phyloP scores from a whole-genome alignment of 2,797 vertebrate genomes.

The Eupleurogrammus muticus region DNA sequence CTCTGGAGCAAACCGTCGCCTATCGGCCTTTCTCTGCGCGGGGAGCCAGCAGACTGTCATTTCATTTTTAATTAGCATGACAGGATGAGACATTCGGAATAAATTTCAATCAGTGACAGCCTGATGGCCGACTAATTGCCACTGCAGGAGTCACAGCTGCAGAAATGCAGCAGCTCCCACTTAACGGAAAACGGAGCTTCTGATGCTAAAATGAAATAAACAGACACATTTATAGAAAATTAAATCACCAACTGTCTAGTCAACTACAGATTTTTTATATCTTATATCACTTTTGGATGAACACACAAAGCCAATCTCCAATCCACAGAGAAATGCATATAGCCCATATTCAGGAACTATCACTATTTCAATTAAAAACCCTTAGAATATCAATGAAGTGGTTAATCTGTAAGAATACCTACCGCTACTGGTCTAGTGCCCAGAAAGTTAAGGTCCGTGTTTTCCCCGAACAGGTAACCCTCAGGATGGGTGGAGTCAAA shows the following conservation, averaged over 20 bases:
- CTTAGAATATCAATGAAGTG: neutral
- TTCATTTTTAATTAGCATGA: constrained; percentile 61
- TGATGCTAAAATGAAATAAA: neutral
- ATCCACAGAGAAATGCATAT: no score
- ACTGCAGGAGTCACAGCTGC: constrained; percentile 23
- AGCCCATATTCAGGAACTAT: no score
- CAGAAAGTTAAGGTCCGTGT: constrained; percentile 98
- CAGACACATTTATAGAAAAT: neutral
- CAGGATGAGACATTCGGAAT: constrained; percentile 44
- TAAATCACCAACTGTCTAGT: neutral
- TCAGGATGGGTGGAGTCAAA: constrained; percentile 97
- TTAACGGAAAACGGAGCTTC: constrained; percentile 3
- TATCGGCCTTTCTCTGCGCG: constrained; percentile 12
- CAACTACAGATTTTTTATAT: neutral
- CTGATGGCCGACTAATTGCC: constrained; percentile 48
- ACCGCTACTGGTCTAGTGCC: constrained; percentile 95
- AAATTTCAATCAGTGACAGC: constrained; percentile 45
- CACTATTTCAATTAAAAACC: neutral
- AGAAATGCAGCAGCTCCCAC: constrained; percentile 5
- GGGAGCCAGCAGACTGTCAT: constrained; percentile 28
- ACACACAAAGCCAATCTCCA: no score
- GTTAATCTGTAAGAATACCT: constrained; percentile 54
- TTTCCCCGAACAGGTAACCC: constrained; percentile 98
- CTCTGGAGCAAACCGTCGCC: constrained; percentile 6
- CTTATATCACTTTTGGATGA: neutral